Evolutionary conservation across 2,888 invertebrate species (phyloP).

Genomic region (Sepioteuthis lessoniana): DNA sequence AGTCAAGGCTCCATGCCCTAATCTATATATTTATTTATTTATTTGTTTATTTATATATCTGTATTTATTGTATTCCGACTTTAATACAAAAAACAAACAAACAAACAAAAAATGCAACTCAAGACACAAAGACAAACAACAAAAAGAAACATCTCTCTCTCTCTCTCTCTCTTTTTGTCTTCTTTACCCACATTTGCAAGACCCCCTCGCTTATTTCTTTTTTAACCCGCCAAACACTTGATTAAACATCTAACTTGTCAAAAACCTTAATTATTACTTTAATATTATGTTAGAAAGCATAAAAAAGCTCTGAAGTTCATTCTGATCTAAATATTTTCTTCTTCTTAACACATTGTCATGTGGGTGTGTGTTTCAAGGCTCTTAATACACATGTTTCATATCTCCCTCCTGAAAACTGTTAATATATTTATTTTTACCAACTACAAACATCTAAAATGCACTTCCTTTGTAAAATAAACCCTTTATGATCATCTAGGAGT

Average conservation of each 20-base stretch:
- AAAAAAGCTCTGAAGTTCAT: neutral
- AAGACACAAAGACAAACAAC: neutral
- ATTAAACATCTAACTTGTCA: neutral
- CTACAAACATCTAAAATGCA: neutral
- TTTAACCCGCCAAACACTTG: neutral
- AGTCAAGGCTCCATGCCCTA: neutral
- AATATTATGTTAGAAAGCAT: neutral
- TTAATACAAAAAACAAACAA: neutral
- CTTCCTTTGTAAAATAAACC: neutral
- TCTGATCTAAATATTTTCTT: neutral
- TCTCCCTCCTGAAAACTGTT: neutral
- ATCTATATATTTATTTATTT: neutral
- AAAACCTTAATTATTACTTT: neutral
- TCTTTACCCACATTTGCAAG: neutral
- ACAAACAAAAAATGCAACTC: neutral
- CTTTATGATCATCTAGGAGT: neutral
- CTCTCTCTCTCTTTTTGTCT: neutral
- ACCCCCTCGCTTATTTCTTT: neutral
- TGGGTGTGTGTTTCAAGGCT: conserved; percentile 34
- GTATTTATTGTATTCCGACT: neutral
- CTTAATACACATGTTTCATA: neutral
- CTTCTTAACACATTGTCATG: conserved; percentile 45
- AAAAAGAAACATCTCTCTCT: neutral
- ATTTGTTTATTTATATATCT: neutral
- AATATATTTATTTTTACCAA: neutral